phyloP scores from a whole-genome alignment of 2,888 invertebrate species.

The Lordiphosa andalusiaca region DNA sequence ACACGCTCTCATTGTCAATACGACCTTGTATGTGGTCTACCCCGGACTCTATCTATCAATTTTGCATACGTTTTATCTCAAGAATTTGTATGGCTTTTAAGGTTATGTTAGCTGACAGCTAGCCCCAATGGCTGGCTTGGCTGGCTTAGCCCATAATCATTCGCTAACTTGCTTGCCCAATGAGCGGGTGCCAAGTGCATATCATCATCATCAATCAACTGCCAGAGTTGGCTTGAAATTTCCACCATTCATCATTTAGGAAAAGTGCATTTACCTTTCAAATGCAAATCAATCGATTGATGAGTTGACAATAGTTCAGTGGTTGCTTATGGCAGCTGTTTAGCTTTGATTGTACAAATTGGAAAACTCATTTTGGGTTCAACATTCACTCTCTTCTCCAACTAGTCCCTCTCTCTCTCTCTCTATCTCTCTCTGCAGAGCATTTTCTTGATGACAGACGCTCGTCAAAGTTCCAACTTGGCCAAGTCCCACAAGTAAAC shows the following conservation, averaged over 20 bases:
- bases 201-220: too few species aligned
- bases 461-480: slow-evolving; percentile 14
- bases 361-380: too few species aligned
- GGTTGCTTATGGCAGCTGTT: too few species aligned
- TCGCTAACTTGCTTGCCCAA: slow-evolving; percentile 19
- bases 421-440: not conserved
- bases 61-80: slow-evolving; percentile 60
- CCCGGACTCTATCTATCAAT: slow-evolving; percentile 58
- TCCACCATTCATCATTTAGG: too few species aligned
- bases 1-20: slow-evolving; percentile 47
- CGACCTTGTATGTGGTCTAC: slow-evolving; percentile 49
- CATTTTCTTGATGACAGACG: slow-evolving; percentile 11
- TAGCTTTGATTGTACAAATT: too few species aligned
- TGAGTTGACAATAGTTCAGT: too few species aligned
- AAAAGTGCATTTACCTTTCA: too few species aligned
- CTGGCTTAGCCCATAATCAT: slow-evolving; percentile 17
- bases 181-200: not conserved
- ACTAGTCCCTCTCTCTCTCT: too few species aligned
- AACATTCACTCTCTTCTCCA: too few species aligned
- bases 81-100: slow-evolving; percentile 59
- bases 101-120: slow-evolving; percentile 35
- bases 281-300: too few species aligned
- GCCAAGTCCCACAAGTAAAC: slow-evolving; percentile 42
- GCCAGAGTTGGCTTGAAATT: too few species aligned
- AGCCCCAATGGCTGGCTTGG: slow-evolving; percentile 3